Base-by-base conservation (phyloP, 2,113 vertebrate species). In the Ailuropoda melanoleuca region DNA sequence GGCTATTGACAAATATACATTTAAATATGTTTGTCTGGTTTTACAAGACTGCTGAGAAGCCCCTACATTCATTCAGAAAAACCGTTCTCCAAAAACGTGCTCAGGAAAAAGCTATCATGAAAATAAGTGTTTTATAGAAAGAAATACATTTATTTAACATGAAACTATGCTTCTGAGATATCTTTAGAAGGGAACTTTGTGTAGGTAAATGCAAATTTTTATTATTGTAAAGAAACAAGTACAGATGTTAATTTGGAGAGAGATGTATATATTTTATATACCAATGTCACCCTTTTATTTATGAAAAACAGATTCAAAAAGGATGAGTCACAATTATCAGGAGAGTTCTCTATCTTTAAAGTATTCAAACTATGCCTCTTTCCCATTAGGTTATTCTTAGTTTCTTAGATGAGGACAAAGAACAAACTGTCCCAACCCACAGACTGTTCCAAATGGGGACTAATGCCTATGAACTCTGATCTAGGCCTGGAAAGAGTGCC, bases 381-480 rank as follows among this genome's bases (percentile, higher is more conserved):
- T 91, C 97, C 97, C 93, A 97, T 58, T 78, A 87, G 80, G 89
- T 92, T 97, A 95, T 97, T 97, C 92, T 97, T 93, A 64, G 95
- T 88, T 96, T 95, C 74, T 93, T 13, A 58, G 74, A 56, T 23
- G 23, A 62, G 74, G 87, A 96, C 95, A 97, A 95, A 97, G 97
- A 95, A 97, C 97, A 96, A 87, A 90, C 26, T 97, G 97, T 98
- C 89, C 95, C 80, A 87, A 46, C 37, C 66, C 96, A 91, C 53
- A 24, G 62, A 50, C 23, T 43, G 66, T 82, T 97, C 93, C 96
- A 90, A 68, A 64, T 23, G 39, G n/a, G 94, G 92, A 46, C 92
- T 72, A 31, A 48, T 19, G 83, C 62, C 29, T n/a, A 23, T 89
- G 96, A 97, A 90, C 95, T 97, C 70, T 90, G 95, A 89, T 50